Percentiles rank a stretch among this genome's conserved stretches.
Conservation (phyloP, 2,113 vertebrate genomes). For the Genyomyrus donnyi region DNA sequence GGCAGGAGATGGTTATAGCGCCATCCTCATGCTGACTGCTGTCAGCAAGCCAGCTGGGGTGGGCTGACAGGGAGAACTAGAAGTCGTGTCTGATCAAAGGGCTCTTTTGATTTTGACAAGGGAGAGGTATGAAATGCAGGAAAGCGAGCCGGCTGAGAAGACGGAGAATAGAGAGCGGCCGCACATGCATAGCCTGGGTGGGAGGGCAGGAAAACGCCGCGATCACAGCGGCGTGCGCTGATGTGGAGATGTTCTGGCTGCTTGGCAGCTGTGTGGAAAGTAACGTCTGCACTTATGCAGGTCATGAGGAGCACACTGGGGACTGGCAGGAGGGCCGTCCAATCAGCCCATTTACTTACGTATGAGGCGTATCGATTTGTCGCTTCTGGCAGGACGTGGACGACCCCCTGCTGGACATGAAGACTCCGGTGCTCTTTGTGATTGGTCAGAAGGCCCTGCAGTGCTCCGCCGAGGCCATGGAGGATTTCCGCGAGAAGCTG, state of each 20-base stretch:
- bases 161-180: neutral
- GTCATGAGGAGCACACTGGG: neutral
- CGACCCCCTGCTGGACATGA: conserved; percentile 95
- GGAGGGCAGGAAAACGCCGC: neutral
- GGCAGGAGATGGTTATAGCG: too few species aligned
- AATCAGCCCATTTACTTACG: neutral
- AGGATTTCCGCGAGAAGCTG: conserved; percentile 93
- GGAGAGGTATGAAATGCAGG: neutral
- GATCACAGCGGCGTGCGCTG: neutral
- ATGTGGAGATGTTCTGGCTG: neutral
- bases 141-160: neutral
- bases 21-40: neutral
- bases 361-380: neutral
- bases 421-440: conserved; percentile 91
- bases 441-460: conserved; percentile 89
- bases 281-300: neutral
- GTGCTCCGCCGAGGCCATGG: conserved; percentile 83
- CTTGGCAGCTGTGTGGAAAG: neutral
- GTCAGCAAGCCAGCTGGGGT: neutral
- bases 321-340: neutral
- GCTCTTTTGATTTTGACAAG: neutral
- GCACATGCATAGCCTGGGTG: neutral
- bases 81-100: neutral
- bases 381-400: conserved; percentile 76
- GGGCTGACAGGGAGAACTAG: neutral